phyloP scores from a whole-genome alignment of 2,113 vertebrate genomes.

The Azemiops feae region DNA sequence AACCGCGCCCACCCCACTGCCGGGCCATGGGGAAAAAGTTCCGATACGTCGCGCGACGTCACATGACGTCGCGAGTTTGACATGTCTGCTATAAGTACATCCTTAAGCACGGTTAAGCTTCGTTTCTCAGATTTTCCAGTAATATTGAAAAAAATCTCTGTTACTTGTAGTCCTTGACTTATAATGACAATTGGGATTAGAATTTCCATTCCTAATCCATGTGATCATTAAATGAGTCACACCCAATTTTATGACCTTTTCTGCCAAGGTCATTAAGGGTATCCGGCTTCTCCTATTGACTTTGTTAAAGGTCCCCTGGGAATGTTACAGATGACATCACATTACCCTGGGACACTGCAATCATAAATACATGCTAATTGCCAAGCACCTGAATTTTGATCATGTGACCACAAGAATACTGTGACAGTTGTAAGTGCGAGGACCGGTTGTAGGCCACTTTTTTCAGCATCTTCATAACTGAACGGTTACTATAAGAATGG shows the following conservation, averaged over 20 bases:
- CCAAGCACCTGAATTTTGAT: background rate
- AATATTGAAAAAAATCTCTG: background rate
- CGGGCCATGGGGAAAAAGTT: too few species aligned
- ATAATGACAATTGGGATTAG: background rate
- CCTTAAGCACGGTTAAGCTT: background rate
- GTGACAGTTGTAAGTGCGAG: background rate
- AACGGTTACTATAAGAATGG: background rate
- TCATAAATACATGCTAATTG: background rate
- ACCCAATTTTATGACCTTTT: background rate
- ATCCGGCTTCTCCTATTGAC: background rate
- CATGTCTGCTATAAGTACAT: too few species aligned
- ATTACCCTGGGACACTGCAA: background rate
- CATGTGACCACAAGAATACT: background rate
- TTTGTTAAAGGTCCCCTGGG: background rate
- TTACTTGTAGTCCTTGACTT: background rate
- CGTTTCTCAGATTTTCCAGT: background rate
- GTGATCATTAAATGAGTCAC: background rate
- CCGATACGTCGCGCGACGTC: too few species aligned
- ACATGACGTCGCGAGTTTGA: too few species aligned
- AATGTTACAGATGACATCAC: background rate
- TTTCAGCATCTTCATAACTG: background rate
- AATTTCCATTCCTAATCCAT: background rate
- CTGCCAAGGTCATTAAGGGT: background rate
- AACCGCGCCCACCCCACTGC: too few species aligned
- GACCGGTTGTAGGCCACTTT: background rate